Evolutionary conservation across 2,797 vertebrate species (phyloP).

Genomic region (Enteromius anoplus): DNA sequence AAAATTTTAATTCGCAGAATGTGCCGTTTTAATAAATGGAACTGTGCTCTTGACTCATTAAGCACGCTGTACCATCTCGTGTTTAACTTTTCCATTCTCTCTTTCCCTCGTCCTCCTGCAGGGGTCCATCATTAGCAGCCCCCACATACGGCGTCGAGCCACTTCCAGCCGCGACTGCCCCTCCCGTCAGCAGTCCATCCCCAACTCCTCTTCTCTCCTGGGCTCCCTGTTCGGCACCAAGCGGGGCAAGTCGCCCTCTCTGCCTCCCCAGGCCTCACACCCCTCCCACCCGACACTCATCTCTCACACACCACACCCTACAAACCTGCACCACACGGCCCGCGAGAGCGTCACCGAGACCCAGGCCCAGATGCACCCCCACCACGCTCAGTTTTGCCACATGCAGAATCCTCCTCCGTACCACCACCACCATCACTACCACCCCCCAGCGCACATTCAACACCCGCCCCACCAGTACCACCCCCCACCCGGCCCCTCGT

Average conservation of each 20-base stretch:
- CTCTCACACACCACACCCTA: slow-evolving; percentile 78
- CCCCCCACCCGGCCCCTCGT: slow-evolving; percentile 66
- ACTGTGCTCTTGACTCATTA: neutral
- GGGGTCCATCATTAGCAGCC: slow-evolving; percentile 99
- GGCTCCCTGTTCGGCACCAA: slow-evolving; percentile 92
- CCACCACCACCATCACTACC: slow-evolving; percentile 95
- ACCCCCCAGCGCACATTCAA: slow-evolving; percentile 88
- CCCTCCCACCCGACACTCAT: slow-evolving; percentile 81
- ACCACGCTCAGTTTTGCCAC: slow-evolving; percentile 87
- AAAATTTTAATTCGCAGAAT: neutral
- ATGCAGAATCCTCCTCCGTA: slow-evolving; percentile 90
- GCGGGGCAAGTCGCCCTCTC: slow-evolving; percentile 86
- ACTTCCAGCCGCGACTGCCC: slow-evolving; percentile 92
- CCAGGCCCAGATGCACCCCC: slow-evolving; percentile 74
- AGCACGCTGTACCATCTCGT: slow-evolving; percentile 7
- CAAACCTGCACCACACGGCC: slow-evolving; percentile 82
- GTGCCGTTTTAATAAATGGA: neutral
- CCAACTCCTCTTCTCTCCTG: slow-evolving; percentile 92
- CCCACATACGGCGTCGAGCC: slow-evolving; percentile 90
- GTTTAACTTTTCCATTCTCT: slow-evolving; percentile 55
- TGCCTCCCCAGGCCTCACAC: slow-evolving; percentile 72
- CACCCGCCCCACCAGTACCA: slow-evolving; percentile 83
- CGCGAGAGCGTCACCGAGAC: slow-evolving; percentile 69
- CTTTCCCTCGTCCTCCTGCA: slow-evolving; percentile 77
- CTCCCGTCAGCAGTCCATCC: slow-evolving; percentile 87